Evolutionary conservation across 1,140 invertebrate species (phyloP).

Genomic region (Diachasmimorpha longicaudata): DNA sequence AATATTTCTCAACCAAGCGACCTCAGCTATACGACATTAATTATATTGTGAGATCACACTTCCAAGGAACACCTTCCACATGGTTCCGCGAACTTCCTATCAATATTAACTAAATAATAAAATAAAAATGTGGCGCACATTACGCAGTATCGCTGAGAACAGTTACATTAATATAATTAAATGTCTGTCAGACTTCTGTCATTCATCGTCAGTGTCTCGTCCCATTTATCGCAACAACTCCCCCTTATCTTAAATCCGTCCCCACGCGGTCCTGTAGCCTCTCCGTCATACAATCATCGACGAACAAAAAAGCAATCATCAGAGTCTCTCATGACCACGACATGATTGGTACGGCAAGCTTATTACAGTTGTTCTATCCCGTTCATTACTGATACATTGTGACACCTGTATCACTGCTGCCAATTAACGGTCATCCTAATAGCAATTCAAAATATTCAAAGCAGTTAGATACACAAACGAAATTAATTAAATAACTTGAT

Average conservation of each 20-base stretch:
- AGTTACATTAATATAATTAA: background rate
- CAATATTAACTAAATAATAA: too few relatives aligned
- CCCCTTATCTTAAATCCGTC: constrained; percentile 10
- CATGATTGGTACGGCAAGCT: background rate
- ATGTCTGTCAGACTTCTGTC: background rate
- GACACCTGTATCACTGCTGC: background rate
- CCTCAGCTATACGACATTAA: too few relatives aligned
- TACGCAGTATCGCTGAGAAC: background rate
- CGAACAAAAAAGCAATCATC: constrained; percentile 16
- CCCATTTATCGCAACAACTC: constrained; percentile 9
- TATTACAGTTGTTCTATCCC: background rate
- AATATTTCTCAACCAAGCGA: too few relatives aligned
- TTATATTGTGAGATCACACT: too few relatives aligned
- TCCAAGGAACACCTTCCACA: too few relatives aligned
- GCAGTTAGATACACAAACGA: background rate
- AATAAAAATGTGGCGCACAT: too few relatives aligned
- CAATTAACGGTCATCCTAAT: background rate
- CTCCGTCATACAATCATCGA: constrained; percentile 4
- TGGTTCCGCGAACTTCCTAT: too few relatives aligned
- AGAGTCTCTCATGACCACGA: constrained; percentile 10
- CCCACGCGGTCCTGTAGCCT: constrained; percentile 12
- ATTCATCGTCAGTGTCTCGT: background rate
- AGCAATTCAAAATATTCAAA: background rate
- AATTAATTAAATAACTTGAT: background rate
- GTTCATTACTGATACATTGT: background rate